A percentile compares a stretch with the other conserved stretches of the same genome.
Conservation (phyloP, 2,113 vertebrate genomes). For the Austrofundulus limnaeus region DNA sequence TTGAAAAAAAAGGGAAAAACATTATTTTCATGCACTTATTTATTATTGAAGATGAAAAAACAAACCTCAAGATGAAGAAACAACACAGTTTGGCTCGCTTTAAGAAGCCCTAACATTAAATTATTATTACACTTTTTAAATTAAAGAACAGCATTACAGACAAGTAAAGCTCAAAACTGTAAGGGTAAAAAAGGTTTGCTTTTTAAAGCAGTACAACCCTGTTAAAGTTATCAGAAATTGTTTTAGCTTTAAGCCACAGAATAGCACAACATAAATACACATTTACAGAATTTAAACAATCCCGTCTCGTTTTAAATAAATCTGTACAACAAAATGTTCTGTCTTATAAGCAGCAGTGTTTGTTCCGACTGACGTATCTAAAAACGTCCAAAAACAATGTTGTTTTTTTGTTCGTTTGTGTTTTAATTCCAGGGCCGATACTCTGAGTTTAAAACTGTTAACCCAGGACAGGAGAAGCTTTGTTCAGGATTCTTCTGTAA, state of each 20-base stretch:
- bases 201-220: slow-evolving; percentile 9
- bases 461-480: slow-evolving; percentile 54
- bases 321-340: slow-evolving; percentile 8
- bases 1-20: not conserved
- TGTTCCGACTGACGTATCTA: not conserved
- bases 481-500: slow-evolving; percentile 50
- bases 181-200: slow-evolving; percentile 33
- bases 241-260: slow-evolving; percentile 58
- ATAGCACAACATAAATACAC: slow-evolving; percentile 44
- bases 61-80: not conserved
- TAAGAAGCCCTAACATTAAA: not conserved
- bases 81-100: slow-evolving; percentile 31
- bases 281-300: slow-evolving; percentile 59
- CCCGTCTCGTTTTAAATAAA: slow-evolving; percentile 35
- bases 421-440: slow-evolving; percentile 80
- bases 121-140: too few species aligned
- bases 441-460: slow-evolving; percentile 66
- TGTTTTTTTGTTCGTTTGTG: not conserved
- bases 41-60: not conserved
- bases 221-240: slow-evolving; percentile 18
- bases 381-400: not conserved
- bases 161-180: slow-evolving; percentile 11
- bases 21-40: not conserved
- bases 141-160: too few species aligned
- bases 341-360: slow-evolving; percentile 30